These are phyloP conservation scores for Ctenoplectra terminalis DNA, from an alignment of 1,140 invertebrate species.

Conservation along the genomic window DNA sequence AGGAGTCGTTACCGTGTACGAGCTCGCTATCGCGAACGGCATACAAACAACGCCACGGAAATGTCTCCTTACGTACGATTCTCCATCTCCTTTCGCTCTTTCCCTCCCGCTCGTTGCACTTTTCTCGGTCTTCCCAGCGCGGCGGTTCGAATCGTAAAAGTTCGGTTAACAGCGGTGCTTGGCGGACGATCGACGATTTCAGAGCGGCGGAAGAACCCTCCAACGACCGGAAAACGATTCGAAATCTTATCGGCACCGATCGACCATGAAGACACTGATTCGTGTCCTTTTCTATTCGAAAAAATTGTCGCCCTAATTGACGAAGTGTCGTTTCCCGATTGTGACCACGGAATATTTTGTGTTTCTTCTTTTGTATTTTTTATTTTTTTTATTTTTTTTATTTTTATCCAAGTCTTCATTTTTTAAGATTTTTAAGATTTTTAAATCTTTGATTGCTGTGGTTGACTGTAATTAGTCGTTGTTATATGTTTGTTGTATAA, in stretches of 20 bases:
- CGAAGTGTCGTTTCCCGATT: background rate
- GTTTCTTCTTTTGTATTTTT: background rate
- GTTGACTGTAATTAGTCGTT: too few relatives aligned
- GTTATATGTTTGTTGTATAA: too few relatives aligned
- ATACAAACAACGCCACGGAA: conserved; percentile 70
- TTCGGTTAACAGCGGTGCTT: conserved; percentile 67
- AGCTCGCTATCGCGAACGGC: conserved; percentile 62
- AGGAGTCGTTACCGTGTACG: conserved; percentile 67
- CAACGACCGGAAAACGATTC: conserved; percentile 71
- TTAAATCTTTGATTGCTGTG: too few relatives aligned
- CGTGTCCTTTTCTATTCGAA: background rate
- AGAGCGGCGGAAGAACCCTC: conserved; percentile 61
- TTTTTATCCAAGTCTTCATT: too few relatives aligned
- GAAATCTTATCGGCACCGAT: conserved; percentile 64
- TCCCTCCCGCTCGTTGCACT: background rate
- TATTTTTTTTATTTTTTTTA: background rate
- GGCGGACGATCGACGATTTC: conserved; percentile 66
- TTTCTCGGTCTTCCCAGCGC: background rate
- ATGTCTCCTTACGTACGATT: conserved; percentile 64
- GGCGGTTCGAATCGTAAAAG: conserved; percentile 65
- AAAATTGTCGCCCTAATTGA: conserved; percentile 14
- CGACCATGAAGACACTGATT: background rate
- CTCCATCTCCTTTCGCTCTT: background rate
- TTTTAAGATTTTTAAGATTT: too few relatives aligned
- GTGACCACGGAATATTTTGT: background rate